Evolutionary conservation across 2,888 invertebrate species (phyloP), one percentile per base, ranked within the genome.

Genomic region (Coelinius sp.): DNA sequence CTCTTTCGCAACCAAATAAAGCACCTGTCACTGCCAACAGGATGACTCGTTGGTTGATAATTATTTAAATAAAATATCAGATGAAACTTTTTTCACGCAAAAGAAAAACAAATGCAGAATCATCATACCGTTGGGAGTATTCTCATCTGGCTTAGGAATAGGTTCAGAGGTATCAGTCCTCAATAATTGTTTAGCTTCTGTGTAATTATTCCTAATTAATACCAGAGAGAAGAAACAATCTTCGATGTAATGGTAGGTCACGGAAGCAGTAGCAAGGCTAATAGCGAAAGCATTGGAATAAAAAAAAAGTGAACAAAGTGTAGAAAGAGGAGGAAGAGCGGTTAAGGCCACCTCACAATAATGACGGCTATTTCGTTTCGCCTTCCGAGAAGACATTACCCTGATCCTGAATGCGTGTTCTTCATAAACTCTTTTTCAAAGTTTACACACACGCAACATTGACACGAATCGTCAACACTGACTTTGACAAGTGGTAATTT

Each of bases 361-460:
- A 68, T 63, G 49, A 63, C 63, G 46, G 62, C 46, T 46, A 68
- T 62, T n/a, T n/a, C n/a, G n/a, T 63, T 69, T 52, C 52, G 46
- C 27, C 52, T 69, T 69, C 69, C 69, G 22, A 63, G 69, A 69
- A 63, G 62, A 62, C 17, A 35, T 52, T 31, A 49, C 63, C 63
- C n/a, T 63, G 69, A 69, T 63, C 49, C 63, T 24, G 35, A 49
- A 35, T 63, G n/a, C 38, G 41, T 63, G 69, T 49, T 69, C 27
- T 4, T n/a, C 63, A 49, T 70, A n/a, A n/a, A n/a, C n/a, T n/a
- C n/a, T n/a, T n/a, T n/a, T n/a, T n/a, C n/a, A n/a, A n/a, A n/a
- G n/a, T n/a, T n/a, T n/a, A n/a, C 38, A 52, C 41, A 27, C 69
- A 70, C 64, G 63, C 69, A 70, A 70, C 25, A 38, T 63, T 41